These are phyloP conservation scores for Plagodis pulveraria DNA, from an alignment of 2,888 invertebrate species.

Conservation along the genomic window DNA sequence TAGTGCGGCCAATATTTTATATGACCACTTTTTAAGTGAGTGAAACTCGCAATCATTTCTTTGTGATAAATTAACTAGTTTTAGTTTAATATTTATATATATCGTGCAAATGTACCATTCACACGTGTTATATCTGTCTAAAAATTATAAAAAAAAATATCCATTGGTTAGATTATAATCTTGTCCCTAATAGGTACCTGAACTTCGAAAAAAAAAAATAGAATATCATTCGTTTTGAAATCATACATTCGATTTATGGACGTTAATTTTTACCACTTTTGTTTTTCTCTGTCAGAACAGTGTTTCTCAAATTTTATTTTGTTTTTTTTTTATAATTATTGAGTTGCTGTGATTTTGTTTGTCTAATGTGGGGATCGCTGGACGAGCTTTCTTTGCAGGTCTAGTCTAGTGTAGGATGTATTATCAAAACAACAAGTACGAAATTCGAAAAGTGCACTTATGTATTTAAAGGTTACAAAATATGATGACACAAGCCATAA, in stretches of 20 bases:
- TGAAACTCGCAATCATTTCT: conserved; percentile 41
- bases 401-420: conserved; percentile 77
- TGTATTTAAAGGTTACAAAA: conserved; percentile 73
- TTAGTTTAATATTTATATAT: conserved; percentile 33
- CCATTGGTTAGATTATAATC: conserved; percentile 47
- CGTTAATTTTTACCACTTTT: conserved; percentile 44
- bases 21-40: conserved; percentile 39
- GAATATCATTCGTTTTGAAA: conserved; percentile 24
- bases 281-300: conserved; percentile 64
- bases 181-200: conserved; percentile 80
- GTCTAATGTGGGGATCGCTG: conserved; percentile 56
- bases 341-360: conserved; percentile 70
- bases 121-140: conserved; percentile 28
- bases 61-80: conserved; percentile 46
- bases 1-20: conserved; percentile 35
- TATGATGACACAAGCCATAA: conserved; percentile 76
- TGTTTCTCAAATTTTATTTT: conserved; percentile 77
- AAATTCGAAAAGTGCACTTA: conserved; percentile 82
- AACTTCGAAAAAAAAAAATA: conserved; percentile 56
- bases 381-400: conserved; percentile 64
- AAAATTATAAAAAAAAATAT: conserved; percentile 36
- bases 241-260: conserved; percentile 38
- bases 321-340: conserved; percentile 53
- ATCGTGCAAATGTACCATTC: conserved; percentile 26
- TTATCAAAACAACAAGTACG: conserved; percentile 65